Conservation (phyloP, 2,113 vertebrate genomes). For the Melanocharis versteri region DNA sequence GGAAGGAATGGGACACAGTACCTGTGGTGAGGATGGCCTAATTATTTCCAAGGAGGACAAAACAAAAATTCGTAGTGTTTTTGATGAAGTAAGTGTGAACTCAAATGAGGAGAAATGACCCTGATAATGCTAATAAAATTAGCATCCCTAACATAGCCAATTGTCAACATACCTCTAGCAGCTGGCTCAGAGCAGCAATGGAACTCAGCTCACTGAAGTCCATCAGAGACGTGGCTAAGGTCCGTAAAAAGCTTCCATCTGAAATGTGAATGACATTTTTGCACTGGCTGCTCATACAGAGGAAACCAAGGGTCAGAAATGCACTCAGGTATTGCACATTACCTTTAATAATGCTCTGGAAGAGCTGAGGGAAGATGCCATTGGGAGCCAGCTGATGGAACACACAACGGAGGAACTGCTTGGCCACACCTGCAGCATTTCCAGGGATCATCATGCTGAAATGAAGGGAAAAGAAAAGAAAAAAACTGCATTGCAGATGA, state of each 20-base stretch:
- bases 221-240: slow-evolving; percentile 88
- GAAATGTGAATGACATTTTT: slow-evolving; percentile 16
- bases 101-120: background rate
- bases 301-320: background rate
- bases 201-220: slow-evolving; percentile 97
- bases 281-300: background rate
- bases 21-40: background rate
- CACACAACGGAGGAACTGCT: slow-evolving; percentile 96
- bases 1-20: background rate
- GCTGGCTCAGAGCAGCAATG: slow-evolving; percentile 91
- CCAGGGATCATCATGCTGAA: slow-evolving; percentile 95
- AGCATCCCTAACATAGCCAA: background rate
- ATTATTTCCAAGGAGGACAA: background rate
- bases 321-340: background rate
- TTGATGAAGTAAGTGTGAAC: background rate
- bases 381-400: slow-evolving; percentile 97
- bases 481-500: background rate
- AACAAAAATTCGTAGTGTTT: background rate
- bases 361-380: slow-evolving; percentile 95
- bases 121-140: background rate
- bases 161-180: slow-evolving; percentile 84
- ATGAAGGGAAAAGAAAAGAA: background rate
- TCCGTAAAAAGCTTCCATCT: slow-evolving; percentile 95
- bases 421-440: slow-evolving; percentile 96
- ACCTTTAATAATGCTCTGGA: slow-evolving; percentile 99